Percentiles rank a stretch among this genome's conserved stretches.
Evolutionary conservation across 2,888 invertebrate genomes (phyloP).

Genomic region (Strigamia maritima): DNA sequence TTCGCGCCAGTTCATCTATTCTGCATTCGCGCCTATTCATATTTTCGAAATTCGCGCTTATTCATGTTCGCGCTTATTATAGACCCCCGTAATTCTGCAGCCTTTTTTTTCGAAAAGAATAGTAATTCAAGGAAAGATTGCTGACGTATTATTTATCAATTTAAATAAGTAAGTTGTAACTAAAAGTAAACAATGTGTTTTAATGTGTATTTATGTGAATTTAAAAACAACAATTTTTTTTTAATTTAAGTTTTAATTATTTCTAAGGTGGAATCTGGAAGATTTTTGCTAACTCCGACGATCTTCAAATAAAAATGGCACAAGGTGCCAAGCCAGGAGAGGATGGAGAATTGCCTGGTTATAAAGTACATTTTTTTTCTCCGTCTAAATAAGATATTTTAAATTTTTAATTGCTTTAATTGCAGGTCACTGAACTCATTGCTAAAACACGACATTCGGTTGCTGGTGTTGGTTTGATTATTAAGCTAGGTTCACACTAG

Average conservation of each 20-base stretch:
- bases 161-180: not conserved
- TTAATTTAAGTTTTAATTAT: conserved; percentile 18
- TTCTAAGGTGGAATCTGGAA: conserved; percentile 80
- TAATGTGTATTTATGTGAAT: too few species aligned
- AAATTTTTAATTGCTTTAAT: not conserved
- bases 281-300: conserved; percentile 97
- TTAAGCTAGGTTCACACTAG: too few species aligned
- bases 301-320: conserved; percentile 99
- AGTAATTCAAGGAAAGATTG: not conserved
- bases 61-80: too few species aligned
- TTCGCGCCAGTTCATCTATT: too few species aligned
- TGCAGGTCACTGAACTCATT: conserved; percentile 87
- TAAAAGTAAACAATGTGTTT: too few species aligned
- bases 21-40: too few species aligned
- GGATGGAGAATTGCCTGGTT: conserved; percentile 92
- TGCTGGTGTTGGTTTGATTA: conserved; percentile 93
- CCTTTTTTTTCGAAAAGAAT: not conserved
- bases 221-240: not conserved
- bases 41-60: too few species aligned
- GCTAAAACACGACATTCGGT: conserved; percentile 94
- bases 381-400: not conserved
- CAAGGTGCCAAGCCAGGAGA: conserved; percentile 99
- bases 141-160: not conserved
- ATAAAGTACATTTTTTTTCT: conserved; percentile 58
- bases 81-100: too few species aligned